phyloP scores from a whole-genome alignment of 2,797 vertebrate species.

The Mallotus villosus region DNA sequence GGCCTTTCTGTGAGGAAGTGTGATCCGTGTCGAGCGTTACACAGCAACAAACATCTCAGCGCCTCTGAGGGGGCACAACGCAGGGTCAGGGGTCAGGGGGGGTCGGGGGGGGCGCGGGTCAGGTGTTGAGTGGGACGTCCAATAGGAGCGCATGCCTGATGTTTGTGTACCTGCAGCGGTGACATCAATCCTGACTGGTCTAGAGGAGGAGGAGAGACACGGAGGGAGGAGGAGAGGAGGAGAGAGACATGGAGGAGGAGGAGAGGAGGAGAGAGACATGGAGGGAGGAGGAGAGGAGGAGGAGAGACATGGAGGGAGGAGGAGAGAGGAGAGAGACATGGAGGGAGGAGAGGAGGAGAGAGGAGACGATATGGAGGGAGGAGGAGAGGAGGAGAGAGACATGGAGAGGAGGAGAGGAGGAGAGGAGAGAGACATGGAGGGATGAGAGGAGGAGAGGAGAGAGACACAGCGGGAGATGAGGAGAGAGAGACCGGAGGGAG shows the following conservation, averaged over 20 bases:
- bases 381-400: too few species aligned
- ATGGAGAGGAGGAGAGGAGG: too few species aligned
- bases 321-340: background rate
- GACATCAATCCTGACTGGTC: constrained; percentile 47
- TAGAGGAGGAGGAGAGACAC: constrained; percentile 3
- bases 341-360: too few species aligned
- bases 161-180: constrained; percentile 61
- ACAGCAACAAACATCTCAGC: constrained; percentile 60
- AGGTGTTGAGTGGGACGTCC: constrained; percentile 59
- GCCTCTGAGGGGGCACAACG: constrained; percentile 32
- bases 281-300: background rate
- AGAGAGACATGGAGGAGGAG: background rate
- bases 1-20: constrained; percentile 62
- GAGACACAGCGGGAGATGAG: too few species aligned
- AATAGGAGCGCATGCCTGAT: constrained; percentile 60
- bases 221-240: background rate
- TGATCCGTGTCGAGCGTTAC: constrained; percentile 60
- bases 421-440: too few species aligned
- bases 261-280: background rate
- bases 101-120: constrained; percentile 29
- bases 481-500: too few species aligned
- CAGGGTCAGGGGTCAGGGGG: constrained; percentile 26
- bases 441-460: too few species aligned
- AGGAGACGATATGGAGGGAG: too few species aligned
- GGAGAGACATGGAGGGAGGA: too few species aligned